These are phyloP conservation scores for Drosophila kikkawai DNA, from an alignment of 1,140 invertebrate genomes.

Conservation along the genomic window DNA sequence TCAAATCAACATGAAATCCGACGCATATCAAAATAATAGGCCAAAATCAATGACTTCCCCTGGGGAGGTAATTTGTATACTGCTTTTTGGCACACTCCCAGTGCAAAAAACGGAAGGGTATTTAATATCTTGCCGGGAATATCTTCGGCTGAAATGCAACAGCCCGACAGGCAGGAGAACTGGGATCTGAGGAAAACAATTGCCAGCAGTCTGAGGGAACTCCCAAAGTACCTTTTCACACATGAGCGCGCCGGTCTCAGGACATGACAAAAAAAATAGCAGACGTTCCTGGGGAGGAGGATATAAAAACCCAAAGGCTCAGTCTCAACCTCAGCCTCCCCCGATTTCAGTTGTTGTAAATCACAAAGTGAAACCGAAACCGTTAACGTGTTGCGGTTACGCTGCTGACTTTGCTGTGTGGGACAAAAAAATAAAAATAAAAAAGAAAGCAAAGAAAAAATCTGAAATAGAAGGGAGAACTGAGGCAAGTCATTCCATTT, in stretches of 20 bases:
- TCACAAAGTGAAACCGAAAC: slow-evolving; percentile 80
- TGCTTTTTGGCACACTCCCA: slow-evolving; percentile 7
- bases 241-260: slow-evolving; percentile 66
- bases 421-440: slow-evolving; percentile 21
- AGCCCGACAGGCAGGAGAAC: slow-evolving; percentile 26
- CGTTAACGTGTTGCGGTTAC: slow-evolving; percentile 84
- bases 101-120: slow-evolving; percentile 12
- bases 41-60: slow-evolving; percentile 30
- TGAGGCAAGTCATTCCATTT: slow-evolving; percentile 79
- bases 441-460: slow-evolving; percentile 16
- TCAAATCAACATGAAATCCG: slow-evolving; percentile 25
- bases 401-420: slow-evolving; percentile 72
- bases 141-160: slow-evolving; percentile 48
- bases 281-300: slow-evolving; percentile 28
- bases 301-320: slow-evolving; percentile 7
- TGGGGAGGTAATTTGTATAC: slow-evolving; percentile 39
- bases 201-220: slow-evolving; percentile 33
- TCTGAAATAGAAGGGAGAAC: slow-evolving; percentile 26
- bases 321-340: slow-evolving; percentile 10
- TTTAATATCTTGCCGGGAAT: slow-evolving; percentile 10
- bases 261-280: slow-evolving; percentile 3
- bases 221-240: slow-evolving; percentile 82
- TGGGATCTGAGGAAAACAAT: slow-evolving; percentile 45
- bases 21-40: slow-evolving; percentile 20
- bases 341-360: slow-evolving; percentile 69